Evolutionary conservation across 2,113 vertebrate species (phyloP), one percentile per base, ranked within the genome.

Genomic region (Grammomys surdaster): DNA sequence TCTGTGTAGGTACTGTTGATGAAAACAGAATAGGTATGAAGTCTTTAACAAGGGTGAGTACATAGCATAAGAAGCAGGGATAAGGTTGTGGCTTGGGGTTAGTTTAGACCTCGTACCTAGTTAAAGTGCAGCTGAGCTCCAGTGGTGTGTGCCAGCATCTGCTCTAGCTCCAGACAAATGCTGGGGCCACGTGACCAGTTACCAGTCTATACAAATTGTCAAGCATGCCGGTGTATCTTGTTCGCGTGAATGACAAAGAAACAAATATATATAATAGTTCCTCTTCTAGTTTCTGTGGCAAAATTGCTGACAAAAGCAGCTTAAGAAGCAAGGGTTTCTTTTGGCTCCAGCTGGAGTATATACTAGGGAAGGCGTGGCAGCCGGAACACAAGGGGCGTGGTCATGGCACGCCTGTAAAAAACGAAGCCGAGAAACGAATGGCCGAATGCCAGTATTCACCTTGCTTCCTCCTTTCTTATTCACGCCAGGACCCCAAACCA

Each of bases 171-270:
- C 26, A 40, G 36, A 51, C 60, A 40, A n/a, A 22, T 72, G n/a
- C n/a, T 10, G 0, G 0, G 4, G 16, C 70, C 13, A 46, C 2
- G 1, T 75, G 46, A 63, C 65, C n/a, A 54, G 26, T 69, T 51
- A 51, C 70, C n/a, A 54, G 26, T 69, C 58, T 33, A 28, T 2
- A 28, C 43, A 31, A 80, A 69, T 16, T 40, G 14, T 48, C 6
- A 7, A 43, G 51, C 22, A 67, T 0, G 0, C 26, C 3, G 26
- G 40, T 17, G 8, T 43, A 69, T 22, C n/a, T 60, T 22, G 1
- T 4, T 89, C 33, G 24, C 4, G 7, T 7, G 92, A 20, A 73
- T 78, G 12, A 20, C 67, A 58, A 88, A 46, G 40, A 88, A 46
- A 90, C 76, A 70, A 95, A 20, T 7, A 4, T 13, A n/a, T 5